Evolutionary conservation across 2,113 vertebrate genomes (phyloP), one percentile per base, ranked within the genome.

Genomic region (Hippoglossus stenolepis): DNA sequence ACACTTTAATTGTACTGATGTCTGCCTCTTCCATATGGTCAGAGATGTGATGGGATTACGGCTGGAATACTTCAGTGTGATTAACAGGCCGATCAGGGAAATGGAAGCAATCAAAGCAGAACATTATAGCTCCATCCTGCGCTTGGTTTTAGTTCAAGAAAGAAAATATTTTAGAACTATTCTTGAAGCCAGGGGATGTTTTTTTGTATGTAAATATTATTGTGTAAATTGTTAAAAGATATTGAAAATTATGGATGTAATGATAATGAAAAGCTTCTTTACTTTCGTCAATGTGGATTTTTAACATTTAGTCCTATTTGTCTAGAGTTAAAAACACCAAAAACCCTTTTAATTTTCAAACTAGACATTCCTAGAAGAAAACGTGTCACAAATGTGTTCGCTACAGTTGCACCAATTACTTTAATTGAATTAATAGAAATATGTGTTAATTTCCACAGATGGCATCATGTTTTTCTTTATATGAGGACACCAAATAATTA

Each of bases 11-110:
- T 96, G 94, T 96, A 89, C 88, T 90, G 90, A 93, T 94, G 87
- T 92, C 89, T 79, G 90, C 93, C 85, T 93, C 91, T 94, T 90
- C 92, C 94, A 93, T 94, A 93, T 94, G 94, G 94, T 94, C 93
- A 96, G 94, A 87, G 91, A 90, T 93, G 94, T 95, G 94, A 95
- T 95, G 93, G 94, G 95, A 96, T 97, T 96, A 95, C 92, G 93
- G 95, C 89, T 87, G 91, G 85, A 95, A 93, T 94, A 89, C 93
- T 94, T 94, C 90, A 89, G 89, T 76, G 84, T 93, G 94, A 95
- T 95, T 90, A 95, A 93, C 93, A 86, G 84, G 81, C 83, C 49
- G 75, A 78, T 76, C 65, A 82, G 74, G 77, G 61, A 85, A 85
- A 84, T 57, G 73, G 23, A 85, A 62, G 62, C 62, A 75, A 75